Evolutionary conservation across 2,113 vertebrate species (phyloP), one percentile per base, ranked within the genome.

Genomic region (Tyrannus savana): DNA sequence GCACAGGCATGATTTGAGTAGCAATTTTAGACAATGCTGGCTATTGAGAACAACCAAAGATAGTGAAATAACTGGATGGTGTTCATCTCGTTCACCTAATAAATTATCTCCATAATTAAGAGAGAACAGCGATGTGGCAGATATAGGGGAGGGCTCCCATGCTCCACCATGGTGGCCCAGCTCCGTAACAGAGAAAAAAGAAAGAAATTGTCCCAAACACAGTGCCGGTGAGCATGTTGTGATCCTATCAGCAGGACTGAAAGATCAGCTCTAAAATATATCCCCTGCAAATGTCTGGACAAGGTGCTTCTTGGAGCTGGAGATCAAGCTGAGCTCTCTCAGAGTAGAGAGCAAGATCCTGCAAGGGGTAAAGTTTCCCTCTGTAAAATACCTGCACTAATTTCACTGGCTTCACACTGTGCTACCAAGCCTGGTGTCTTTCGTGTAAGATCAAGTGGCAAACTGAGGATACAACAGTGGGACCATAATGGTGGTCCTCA

Each of bases 191-290:
- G 16, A 77, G 46, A 46, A 47, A 52, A 41, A 46, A 58, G 55
- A 82, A 79, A 27, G 44, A 68, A 93, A 50, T 8, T 60, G 13
- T 7, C 7, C 30, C 8, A 5, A 77, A 66, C 6, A 19, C 0
- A 0, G 19, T 27, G 31, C n/a, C 0, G 1, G 3, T 22, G 49
- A 64, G 62, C 6, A 9, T 7, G 28, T 24, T 69, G 68, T 55
- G 72, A 56, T 90, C 25, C 52, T 55, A 37, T 63, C 84, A 90
- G 37, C 35, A n/a, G 44, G 52, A 78, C 39, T 23, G 35, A 79
- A 93, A 95, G 59, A 42, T 86, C 68, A 59, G 5, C 46, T 74
- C 68, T 84, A 37, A 95, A 89, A 84, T 55, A 53, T 22, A 30
- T 49, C 50, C 59, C 47, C 56, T 52, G 19, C 56, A 94, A 93